Conservation (phyloP, 2,888 invertebrate genomes). For the Hyalella azteca region DNA sequence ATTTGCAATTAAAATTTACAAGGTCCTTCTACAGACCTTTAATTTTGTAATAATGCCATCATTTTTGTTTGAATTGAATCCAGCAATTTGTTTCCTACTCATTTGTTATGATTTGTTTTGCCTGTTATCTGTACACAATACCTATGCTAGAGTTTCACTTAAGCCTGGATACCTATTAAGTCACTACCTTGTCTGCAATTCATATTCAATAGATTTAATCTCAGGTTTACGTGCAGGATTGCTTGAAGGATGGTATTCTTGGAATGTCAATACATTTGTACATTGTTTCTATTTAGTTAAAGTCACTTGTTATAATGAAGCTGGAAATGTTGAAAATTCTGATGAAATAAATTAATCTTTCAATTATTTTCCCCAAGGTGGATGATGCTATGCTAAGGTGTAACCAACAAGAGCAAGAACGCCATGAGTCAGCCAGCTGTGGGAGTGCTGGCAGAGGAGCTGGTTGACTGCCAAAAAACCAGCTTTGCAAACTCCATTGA, state of each 20-base stretch:
- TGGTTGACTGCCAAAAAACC: constrained; percentile 9
- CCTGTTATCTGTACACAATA: background rate
- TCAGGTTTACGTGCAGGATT: too few relatives aligned
- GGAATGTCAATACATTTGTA: too few relatives aligned
- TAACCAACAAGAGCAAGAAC: constrained; percentile 41
- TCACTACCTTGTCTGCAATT: too few relatives aligned
- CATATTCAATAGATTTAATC: too few relatives aligned
- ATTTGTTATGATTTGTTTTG: background rate
- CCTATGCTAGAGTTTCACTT: background rate
- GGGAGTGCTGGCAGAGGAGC: constrained; percentile 22
- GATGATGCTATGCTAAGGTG: constrained; percentile 40
- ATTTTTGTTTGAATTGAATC: background rate
- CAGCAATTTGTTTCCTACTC: background rate
- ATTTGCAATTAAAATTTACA: too few relatives aligned
- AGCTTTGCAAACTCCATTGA: background rate
- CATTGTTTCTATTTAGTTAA: too few relatives aligned
- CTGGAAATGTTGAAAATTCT: background rate
- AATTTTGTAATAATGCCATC: background rate
- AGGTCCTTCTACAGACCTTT: too few relatives aligned
- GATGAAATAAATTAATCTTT: background rate
- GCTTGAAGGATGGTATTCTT: too few relatives aligned
- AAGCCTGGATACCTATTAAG: background rate
- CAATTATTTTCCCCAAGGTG: background rate
- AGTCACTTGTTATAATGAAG: background rate
- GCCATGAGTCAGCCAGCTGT: constrained; percentile 30